These are phyloP conservation scores for Cichlasoma orientale DNA, from an alignment of 2,797 vertebrate genomes.

Conservation along the genomic window DNA sequence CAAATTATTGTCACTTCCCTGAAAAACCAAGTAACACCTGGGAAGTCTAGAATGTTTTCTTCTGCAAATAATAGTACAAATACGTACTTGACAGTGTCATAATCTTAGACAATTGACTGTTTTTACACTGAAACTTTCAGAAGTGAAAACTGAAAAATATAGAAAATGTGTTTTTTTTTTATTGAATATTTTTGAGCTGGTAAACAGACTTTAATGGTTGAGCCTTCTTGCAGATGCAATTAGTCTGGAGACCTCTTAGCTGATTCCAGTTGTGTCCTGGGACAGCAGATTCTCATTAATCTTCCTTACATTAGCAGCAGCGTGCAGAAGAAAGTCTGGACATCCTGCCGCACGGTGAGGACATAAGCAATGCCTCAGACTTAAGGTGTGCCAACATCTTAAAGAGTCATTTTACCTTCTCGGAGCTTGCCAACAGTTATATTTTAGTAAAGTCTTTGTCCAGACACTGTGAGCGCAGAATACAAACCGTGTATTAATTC, in stretches of 20 bases:
- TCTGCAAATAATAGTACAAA: too few species aligned
- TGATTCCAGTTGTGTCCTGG: constrained; percentile 28
- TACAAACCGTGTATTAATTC: constrained; percentile 1
- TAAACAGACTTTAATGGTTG: constrained; percentile 17
- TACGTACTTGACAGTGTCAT: too few species aligned
- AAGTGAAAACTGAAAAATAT: neutral
- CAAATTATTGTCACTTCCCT: too few species aligned
- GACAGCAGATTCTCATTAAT: constrained; percentile 18
- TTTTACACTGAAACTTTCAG: too few species aligned
- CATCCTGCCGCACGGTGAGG: neutral
- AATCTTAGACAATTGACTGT: too few species aligned
- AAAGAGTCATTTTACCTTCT: constrained; percentile 16
- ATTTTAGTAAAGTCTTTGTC: neutral
- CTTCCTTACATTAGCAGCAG: constrained; percentile 20
- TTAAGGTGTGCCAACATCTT: constrained; percentile 18
- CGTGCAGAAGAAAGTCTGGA: neutral
- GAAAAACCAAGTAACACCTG: too few species aligned
- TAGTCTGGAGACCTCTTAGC: constrained; percentile 7
- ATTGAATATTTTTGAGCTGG: neutral
- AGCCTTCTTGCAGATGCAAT: constrained; percentile 30
- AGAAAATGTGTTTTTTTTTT: neutral
- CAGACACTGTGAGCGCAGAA: constrained; percentile 4
- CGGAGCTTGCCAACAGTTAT: constrained; percentile 13
- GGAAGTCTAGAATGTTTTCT: too few species aligned
- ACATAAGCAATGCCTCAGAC: constrained; percentile 18